Conservation (phyloP, 2,113 vertebrate genomes). For the Sinocyclocheilus anshuiensis region DNA sequence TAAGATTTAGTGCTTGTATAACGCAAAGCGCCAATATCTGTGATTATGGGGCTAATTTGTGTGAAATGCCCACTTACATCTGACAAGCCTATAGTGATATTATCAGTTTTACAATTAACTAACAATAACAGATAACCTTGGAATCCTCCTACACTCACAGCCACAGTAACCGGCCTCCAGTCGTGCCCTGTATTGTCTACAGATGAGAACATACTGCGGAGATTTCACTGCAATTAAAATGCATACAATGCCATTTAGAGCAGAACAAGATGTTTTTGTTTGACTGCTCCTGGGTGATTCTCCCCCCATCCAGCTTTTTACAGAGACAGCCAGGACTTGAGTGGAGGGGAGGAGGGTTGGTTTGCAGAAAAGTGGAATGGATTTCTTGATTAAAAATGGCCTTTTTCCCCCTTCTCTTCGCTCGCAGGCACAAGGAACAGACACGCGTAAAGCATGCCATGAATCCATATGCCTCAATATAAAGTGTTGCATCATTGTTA, state of each 20-base stretch:
- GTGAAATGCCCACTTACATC: conserved; percentile 77
- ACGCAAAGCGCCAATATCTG: conserved; percentile 69
- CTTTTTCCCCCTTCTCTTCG: conserved; percentile 63
- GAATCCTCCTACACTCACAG: conserved; percentile 70
- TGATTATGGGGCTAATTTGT: conserved; percentile 79
- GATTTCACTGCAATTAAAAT: conserved; percentile 84
- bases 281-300: conserved; percentile 79
- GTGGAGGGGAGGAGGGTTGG: conserved; percentile 31
- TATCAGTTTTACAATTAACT: conserved; percentile 81
- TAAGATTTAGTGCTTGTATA: conserved; percentile 46
- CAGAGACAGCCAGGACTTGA: conserved; percentile 58
- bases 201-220: conserved; percentile 66
- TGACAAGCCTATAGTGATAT: conserved; percentile 72
- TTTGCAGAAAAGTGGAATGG: conserved; percentile 77
- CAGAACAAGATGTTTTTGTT: conserved; percentile 83
- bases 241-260: conserved; percentile 83
- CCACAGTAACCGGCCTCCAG: conserved; percentile 56
- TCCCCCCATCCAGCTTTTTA: conserved; percentile 71
- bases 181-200: conserved; percentile 52
- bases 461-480: conserved; percentile 81
- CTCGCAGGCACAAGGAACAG: conserved; percentile 62
- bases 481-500: conserved; percentile 77
- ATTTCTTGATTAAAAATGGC: conserved; percentile 82
- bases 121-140: conserved; percentile 83
- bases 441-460: conserved; percentile 74